These are phyloP conservation scores for Tiliqua scincoides DNA, from an alignment of 2,113 vertebrate species.

Conservation along the genomic window DNA sequence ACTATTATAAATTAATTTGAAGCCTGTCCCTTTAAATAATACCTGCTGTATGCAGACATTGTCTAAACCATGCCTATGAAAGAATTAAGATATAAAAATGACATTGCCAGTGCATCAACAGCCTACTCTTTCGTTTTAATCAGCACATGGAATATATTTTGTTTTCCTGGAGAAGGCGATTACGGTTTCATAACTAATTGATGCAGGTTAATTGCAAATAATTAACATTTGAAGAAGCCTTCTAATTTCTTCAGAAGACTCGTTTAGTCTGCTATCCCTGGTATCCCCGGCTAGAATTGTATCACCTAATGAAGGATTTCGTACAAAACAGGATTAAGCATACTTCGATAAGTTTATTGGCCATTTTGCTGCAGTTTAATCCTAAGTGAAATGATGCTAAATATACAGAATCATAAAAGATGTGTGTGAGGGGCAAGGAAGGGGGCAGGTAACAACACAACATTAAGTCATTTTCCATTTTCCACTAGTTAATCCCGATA, in stretches of 20 bases:
- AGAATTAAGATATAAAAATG: constrained; percentile 60
- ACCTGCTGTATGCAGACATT: constrained; percentile 16
- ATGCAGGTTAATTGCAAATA: constrained; percentile 73
- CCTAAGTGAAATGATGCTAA: constrained; percentile 54
- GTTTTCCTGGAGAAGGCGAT: constrained; percentile 71
- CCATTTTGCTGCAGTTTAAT: constrained; percentile 54
- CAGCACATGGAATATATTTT: constrained; percentile 59
- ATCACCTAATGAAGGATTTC: constrained; percentile 75
- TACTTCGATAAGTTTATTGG: constrained; percentile 68
- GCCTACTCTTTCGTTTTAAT: constrained; percentile 60
- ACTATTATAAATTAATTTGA: neutral
- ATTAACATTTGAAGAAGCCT: constrained; percentile 74
- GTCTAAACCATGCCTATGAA: constrained; percentile 48
- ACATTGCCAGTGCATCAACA: constrained; percentile 54
- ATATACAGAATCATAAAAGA: constrained; percentile 37
- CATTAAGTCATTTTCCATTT: constrained; percentile 34
- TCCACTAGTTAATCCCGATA: neutral
- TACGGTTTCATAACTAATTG: constrained; percentile 71
- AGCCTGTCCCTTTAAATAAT: neutral
- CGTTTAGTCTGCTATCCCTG: constrained; percentile 45
- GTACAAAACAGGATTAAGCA: constrained; percentile 77
- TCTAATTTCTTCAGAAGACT: constrained; percentile 66
- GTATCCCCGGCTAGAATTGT: constrained; percentile 71
- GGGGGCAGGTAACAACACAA: constrained; percentile 37
- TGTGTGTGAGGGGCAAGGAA: neutral